Base-by-base conservation (phyloP, 1,140 invertebrate species). In the Drosophila jambulina region DNA sequence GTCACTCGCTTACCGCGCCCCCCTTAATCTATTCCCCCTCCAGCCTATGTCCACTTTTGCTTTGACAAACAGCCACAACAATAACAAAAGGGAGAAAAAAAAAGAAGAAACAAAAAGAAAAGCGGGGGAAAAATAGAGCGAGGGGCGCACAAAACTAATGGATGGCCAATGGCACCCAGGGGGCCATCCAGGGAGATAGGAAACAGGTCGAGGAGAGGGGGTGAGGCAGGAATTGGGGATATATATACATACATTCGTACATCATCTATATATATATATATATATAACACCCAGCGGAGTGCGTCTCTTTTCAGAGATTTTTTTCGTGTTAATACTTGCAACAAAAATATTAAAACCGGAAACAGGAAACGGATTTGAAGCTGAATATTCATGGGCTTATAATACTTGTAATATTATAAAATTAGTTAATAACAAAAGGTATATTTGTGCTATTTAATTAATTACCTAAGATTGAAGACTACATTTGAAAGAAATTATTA, bases 91-190 rank as follows among this genome's bases (percentile, higher is more conserved):
- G 12, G 40, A 21, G 5, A 27, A 34, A 27, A 9, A 4, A 36
- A 38, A 21, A n/a, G n/a, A n/a, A 34, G 19, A 21, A 43, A n/a
- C 32, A 69, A 69, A 19, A 17, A 19, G 36, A 21, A 54, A 70
- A 27, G 43, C 43, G 25, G 32, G 15, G 23, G 34, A 34, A 59
- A 57, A 43, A 54, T 12, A 19, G 29, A 76, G 45, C 25, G 32
- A 58, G 62, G 59, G 43, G 54, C 21, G 32, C 19, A 19, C 42
- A 42, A 71, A 78, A 83, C 78, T 83, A 83, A 83, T 83, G 80
- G 78, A 83, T 76, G 81, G 80, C 51, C 74, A 80, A 83, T 83
- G 81, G 70, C 64, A 80, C 80, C 81, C 80, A 83, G 53, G 81
- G 68, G 80, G 76, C 63, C 36, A 58, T 64, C 69, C 59, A 51